Conservation (phyloP, 2,888 invertebrate species). For the Nemotelus nigrinus region DNA sequence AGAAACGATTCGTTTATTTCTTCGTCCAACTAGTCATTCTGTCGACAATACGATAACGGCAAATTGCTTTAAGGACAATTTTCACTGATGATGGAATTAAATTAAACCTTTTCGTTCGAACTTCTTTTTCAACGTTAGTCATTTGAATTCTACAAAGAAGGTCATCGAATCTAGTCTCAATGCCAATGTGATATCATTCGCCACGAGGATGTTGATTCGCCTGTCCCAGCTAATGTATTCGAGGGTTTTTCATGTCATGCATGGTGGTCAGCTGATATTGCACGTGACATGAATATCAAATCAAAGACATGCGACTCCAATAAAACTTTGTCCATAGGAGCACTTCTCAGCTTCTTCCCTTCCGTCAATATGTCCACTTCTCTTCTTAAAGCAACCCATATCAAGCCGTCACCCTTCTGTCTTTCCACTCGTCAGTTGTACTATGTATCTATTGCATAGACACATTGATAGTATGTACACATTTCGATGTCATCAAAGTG, state of each 20-base stretch:
- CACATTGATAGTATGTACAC: slow-evolving; percentile 7
- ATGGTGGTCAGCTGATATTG: slow-evolving; percentile 49
- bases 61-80: slow-evolving; percentile 49
- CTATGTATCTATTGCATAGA: background rate
- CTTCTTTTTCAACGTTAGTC: background rate
- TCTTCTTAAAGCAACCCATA: too few relatives aligned
- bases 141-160: background rate
- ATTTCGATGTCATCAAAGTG: slow-evolving; percentile 28
- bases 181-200: background rate
- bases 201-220: background rate
- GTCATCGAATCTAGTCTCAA: background rate
- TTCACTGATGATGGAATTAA: slow-evolving; percentile 47
- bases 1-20: background rate
- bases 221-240: slow-evolving; percentile 8
- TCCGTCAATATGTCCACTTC: background rate
- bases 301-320: slow-evolving; percentile 34
- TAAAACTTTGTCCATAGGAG: slow-evolving; percentile 35
- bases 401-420: background rate
- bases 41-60: slow-evolving; percentile 42
- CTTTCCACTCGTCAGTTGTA: background rate
- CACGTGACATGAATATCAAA: slow-evolving; percentile 50
- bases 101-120: slow-evolving; percentile 44
- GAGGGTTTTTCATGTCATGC: slow-evolving; percentile 22
- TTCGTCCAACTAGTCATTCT: background rate
- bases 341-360: slow-evolving; percentile 1